A percentile compares a stretch with the other conserved stretches of the same genome.
Evolutionary conservation across 2,113 vertebrate species (phyloP).

Genomic region (Puffinus mauretanicus): DNA sequence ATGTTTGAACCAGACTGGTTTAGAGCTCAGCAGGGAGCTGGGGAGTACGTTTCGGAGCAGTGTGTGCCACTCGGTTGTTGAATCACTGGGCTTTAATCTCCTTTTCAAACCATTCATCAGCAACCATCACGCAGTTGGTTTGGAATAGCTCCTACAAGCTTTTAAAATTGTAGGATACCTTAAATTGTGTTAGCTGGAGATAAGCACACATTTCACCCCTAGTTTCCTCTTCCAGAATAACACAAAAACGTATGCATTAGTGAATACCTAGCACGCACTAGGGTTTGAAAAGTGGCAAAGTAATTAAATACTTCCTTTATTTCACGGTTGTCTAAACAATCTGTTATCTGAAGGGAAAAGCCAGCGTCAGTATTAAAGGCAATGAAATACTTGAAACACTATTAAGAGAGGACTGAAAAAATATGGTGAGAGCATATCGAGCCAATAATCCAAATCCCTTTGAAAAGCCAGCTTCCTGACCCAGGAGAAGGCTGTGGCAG

Average conservation of each 20-base stretch:
- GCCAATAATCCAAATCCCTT: conserved; percentile 5
- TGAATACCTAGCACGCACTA: background rate
- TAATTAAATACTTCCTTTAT: conserved; percentile 62
- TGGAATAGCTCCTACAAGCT: background rate
- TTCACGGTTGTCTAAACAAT: conserved; percentile 42
- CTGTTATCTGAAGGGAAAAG: conserved; percentile 42
- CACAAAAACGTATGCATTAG: background rate
- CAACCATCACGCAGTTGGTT: background rate
- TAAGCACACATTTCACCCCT: conserved; percentile 11
- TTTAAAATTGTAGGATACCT: conserved; percentile 23
- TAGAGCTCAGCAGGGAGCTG: background rate
- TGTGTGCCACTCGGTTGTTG: fast-evolving
- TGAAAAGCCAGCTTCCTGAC: conserved; percentile 29
- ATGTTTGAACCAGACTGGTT: background rate
- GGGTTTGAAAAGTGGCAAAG: background rate
- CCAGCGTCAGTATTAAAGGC: background rate
- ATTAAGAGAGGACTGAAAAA: conserved; percentile 22
- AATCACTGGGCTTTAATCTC: conserved; percentile 16
- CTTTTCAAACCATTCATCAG: background rate
- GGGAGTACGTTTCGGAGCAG: background rate
- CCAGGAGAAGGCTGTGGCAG: background rate
- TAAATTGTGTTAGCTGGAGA: conserved; percentile 32
- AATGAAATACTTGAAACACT: conserved; percentile 24
- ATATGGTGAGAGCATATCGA: background rate
- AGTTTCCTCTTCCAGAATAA: conserved; percentile 16